Conservation (phyloP, 2,888 invertebrate genomes). For the Nematopogon swammerdamellus region DNA sequence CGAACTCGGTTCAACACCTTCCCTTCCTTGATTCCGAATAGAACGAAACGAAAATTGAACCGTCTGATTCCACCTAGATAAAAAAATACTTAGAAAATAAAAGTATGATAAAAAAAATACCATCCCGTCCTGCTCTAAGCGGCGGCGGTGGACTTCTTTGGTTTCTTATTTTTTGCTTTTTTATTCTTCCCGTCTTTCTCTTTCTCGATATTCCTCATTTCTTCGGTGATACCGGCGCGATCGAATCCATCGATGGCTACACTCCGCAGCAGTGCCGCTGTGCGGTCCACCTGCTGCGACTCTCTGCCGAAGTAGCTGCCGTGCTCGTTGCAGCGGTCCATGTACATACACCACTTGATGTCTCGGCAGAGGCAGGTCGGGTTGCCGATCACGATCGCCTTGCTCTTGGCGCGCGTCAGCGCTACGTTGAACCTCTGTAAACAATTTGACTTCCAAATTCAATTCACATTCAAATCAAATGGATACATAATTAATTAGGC, state of each 20-base stretch:
- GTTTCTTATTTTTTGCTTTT: neutral
- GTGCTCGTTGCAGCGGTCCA: slow-evolving; percentile 24
- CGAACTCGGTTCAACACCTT: no score
- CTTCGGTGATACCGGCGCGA: neutral
- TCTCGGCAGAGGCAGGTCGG: slow-evolving; percentile 33
- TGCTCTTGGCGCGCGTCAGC: slow-evolving; percentile 67
- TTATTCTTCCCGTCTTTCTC: neutral
- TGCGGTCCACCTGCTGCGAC: slow-evolving; percentile 3
- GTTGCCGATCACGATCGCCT: slow-evolving; percentile 62
- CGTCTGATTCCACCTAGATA: no score
- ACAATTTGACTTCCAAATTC: neutral
- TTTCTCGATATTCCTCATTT: neutral
- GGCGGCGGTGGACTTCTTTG: neutral
- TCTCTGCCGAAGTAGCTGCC: slow-evolving; percentile 31
- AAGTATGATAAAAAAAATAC: no score
- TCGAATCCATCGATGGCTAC: neutral
- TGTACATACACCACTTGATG: slow-evolving; percentile 31
- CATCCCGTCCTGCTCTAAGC: neutral
- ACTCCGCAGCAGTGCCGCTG: neutral
- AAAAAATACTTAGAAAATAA: no score
- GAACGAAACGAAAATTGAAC: no score
- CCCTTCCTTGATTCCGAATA: no score
- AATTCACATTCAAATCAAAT: no score
- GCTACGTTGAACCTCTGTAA: slow-evolving; percentile 73
- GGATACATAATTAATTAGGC: no score